Base-by-base conservation (phyloP, 2,797 vertebrate genomes). In the Sardinella longiceps region DNA sequence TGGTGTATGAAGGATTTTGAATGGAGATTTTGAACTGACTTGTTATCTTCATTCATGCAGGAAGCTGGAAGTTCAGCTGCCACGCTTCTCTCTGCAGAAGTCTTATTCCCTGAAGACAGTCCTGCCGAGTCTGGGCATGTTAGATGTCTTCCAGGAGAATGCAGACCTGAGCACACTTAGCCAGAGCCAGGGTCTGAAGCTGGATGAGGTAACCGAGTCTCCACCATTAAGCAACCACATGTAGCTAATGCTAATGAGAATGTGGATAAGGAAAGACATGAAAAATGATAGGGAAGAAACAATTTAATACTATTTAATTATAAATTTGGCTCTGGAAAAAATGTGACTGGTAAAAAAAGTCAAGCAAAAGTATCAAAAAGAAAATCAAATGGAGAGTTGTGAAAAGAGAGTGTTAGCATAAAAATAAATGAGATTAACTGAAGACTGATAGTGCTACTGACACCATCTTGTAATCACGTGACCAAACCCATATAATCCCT, bases 41-140 rank as follows among this genome's bases (percentile, higher is more conserved):
- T 58, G 20, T 56, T 58, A 20, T n/a, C 30, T 33, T 43, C 23
- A 23, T 83, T 37, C 88, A 77, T 20, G 84, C 91, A 96, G 95
- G 88, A 95, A 93, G 86, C 85, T 96, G 89, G 95, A 96, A 91
- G 93, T 96, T 50, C 93, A 94, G 90, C 23, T 96, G 37, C 95
- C 95, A 25, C 91, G 92, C 48, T 94, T 96, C 86, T 83, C 85
- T 12, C 25, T 95, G 84, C 89, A 94, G 28, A 88, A 85, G 28
- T 90, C 93, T 0, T 92, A 90, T 46, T 83, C 88, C 0, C 90
- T 96, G 53, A 89, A 89, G n/a, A 87, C 88, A 3, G 60, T 85
- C 28, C 92, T 96, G 20, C 84, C 91, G 56, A 87, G 81, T 1
- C 86, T 95, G 3, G 43, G 87, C 33, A 83, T 95, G 77, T 87